A percentile compares a stretch with the other conserved stretches of the same genome.
These are phyloP conservation scores for Metaphire vulgaris DNA, from an alignment of 1,140 invertebrate genomes.

Conservation along the genomic window DNA sequence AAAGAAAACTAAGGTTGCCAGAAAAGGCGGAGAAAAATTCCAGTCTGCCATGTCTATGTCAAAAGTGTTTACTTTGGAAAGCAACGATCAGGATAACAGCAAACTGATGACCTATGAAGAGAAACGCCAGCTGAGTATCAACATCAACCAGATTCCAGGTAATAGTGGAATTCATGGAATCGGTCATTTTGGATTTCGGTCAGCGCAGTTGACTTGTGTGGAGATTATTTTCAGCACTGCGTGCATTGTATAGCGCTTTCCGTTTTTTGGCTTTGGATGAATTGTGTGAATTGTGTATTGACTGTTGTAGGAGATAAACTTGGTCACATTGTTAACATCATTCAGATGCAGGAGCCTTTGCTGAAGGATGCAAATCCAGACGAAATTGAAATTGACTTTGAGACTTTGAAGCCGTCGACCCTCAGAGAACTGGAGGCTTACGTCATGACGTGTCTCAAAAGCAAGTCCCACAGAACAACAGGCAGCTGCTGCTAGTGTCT, in stretches of 20 bases:
- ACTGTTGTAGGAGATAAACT: slow-evolving; percentile 64
- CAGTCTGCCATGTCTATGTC: not conserved
- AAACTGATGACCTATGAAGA: slow-evolving; percentile 99
- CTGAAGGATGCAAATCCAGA: slow-evolving; percentile 97
- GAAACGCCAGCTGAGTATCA: slow-evolving; percentile 92
- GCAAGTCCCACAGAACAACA: slow-evolving; percentile 47
- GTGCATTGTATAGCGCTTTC: no score
- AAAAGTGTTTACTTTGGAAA: slow-evolving; percentile 25
- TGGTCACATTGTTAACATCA: slow-evolving; percentile 95
- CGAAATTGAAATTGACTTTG: slow-evolving; percentile 99
- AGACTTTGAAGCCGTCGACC: slow-evolving; percentile 96
- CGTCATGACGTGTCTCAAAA: slow-evolving; percentile 93
- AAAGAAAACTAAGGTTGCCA: not conserved
- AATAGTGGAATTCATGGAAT: no score
- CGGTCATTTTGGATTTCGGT: no score
- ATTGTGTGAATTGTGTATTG: no score
- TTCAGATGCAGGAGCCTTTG: slow-evolving; percentile 93
- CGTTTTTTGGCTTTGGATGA: no score
- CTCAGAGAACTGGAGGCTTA: slow-evolving; percentile 94
- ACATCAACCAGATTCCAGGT: slow-evolving; percentile 98
- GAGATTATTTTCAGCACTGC: no score
- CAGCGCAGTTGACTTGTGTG: no score
- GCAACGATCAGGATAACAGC: slow-evolving; percentile 89
- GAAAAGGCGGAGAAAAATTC: not conserved
- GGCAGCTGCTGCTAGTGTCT: no score